A percentile compares a stretch with the other conserved stretches of the same genome.
These are phyloP conservation scores for Uria aalge DNA, from an alignment of 2,113 vertebrate genomes.

Conservation along the genomic window DNA sequence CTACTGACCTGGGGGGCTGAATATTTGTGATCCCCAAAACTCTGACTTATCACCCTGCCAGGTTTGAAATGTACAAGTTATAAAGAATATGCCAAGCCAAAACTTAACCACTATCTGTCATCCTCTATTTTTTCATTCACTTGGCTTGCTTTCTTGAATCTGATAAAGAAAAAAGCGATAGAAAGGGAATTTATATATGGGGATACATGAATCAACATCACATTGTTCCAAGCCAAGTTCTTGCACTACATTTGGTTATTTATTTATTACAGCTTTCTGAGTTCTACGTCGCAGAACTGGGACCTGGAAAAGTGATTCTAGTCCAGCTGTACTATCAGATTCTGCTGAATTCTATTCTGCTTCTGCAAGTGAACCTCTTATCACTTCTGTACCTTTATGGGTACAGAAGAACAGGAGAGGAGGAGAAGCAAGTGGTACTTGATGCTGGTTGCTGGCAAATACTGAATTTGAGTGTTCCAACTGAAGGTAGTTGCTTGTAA, in stretches of 20 bases:
- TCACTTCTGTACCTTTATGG: neutral
- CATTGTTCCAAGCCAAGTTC: neutral
- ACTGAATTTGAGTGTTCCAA: neutral
- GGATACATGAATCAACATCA: neutral
- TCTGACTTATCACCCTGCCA: neutral
- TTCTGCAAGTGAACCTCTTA: neutral
- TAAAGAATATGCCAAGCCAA: neutral
- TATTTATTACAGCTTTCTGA: neutral
- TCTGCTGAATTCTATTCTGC: neutral
- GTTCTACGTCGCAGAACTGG: neutral
- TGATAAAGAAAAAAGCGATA: neutral
- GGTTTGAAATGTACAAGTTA: neutral
- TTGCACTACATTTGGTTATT: neutral
- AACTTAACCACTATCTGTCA: neutral
- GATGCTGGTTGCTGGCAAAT: neutral
- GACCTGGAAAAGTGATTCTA: neutral
- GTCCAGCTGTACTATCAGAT: neutral
- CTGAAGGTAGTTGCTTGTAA: neutral
- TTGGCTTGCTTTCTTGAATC: conserved; percentile 6
- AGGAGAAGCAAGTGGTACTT: neutral
- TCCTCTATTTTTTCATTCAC: neutral
- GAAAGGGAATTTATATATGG: neutral
- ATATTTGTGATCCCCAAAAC: neutral
- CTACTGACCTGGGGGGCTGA: neutral
- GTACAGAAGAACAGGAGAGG: too few relatives aligned